Evolutionary conservation across 2,113 vertebrate species (phyloP).

Genomic region (Dinomys branickii): DNA sequence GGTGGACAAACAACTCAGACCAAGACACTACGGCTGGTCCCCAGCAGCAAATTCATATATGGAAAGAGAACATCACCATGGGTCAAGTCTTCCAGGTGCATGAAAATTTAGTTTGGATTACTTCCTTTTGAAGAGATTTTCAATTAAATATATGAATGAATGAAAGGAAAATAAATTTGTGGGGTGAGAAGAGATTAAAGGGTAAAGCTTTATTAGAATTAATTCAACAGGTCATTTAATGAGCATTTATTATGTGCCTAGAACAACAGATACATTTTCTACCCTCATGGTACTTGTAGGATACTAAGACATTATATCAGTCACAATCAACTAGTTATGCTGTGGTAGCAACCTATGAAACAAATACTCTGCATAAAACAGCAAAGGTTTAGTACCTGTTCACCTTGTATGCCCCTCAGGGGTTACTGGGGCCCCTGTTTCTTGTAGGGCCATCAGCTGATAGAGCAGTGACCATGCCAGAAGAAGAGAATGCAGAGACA

Average conservation of each 20-base stretch:
- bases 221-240: conserved; percentile 18
- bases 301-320: not conserved
- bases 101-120: conserved; percentile 1
- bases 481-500: not conserved
- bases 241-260: not conserved
- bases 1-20: not conserved
- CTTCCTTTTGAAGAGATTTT: not conserved
- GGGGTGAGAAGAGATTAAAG: conserved; percentile 19
- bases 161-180: not conserved
- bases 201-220: not conserved
- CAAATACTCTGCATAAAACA: not conserved
- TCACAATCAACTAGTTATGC: not conserved
- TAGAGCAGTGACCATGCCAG: not conserved
- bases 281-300: not conserved
- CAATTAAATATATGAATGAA: not conserved
- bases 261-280: not conserved
- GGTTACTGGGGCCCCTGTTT: not conserved
- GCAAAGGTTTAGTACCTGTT: not conserved
- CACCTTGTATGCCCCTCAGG: not conserved
- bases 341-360: not conserved
- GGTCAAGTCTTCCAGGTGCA: not conserved
- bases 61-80: not conserved
- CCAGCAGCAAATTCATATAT: not conserved
- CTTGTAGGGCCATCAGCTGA: not conserved
- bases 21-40: not conserved